Percentiles rank a stretch among this genome's conserved stretches.
These are phyloP conservation scores for Metallyticus violacea DNA, from an alignment of 2,888 invertebrate species.

Conservation along the genomic window DNA sequence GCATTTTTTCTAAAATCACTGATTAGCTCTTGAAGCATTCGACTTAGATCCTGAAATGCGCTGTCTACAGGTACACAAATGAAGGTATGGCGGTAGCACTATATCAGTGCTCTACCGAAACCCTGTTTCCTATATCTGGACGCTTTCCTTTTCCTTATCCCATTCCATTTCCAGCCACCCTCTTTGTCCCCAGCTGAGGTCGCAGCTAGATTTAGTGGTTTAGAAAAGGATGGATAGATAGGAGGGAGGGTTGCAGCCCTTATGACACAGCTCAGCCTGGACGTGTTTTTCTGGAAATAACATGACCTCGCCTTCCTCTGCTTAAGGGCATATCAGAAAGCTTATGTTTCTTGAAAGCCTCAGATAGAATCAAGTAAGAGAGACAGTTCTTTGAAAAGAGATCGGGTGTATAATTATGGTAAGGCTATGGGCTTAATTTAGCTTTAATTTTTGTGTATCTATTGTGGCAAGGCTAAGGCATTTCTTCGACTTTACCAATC, in stretches of 20 bases:
- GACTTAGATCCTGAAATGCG: too few species aligned
- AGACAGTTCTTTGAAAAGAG: neutral
- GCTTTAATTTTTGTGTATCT: too few species aligned
- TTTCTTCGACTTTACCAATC: too few species aligned
- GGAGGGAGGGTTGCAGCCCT: neutral
- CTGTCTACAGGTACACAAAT: too few species aligned
- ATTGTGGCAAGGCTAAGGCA: too few species aligned
- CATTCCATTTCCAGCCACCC: neutral
- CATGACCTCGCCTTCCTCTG: neutral
- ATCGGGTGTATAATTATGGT: too few species aligned
- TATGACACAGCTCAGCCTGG: neutral
- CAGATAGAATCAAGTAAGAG: neutral
- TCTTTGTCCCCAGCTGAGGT: conserved; percentile 18
- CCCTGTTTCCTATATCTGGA: too few species aligned
- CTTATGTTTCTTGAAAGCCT: neutral
- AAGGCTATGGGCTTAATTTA: too few species aligned
- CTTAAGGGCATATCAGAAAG: neutral
- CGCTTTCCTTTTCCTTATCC: neutral
- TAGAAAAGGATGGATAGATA: neutral
- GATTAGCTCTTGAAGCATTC: too few species aligned
- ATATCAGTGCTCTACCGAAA: too few species aligned
- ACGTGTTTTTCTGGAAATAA: neutral
- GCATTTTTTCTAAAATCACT: too few species aligned
- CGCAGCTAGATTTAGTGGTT: neutral
- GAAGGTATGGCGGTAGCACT: too few species aligned